Percentiles rank a stretch among this genome's conserved stretches.
Conservation (phyloP, 2,888 invertebrate genomes). For the Poecilobothrus nobilitatus region DNA sequence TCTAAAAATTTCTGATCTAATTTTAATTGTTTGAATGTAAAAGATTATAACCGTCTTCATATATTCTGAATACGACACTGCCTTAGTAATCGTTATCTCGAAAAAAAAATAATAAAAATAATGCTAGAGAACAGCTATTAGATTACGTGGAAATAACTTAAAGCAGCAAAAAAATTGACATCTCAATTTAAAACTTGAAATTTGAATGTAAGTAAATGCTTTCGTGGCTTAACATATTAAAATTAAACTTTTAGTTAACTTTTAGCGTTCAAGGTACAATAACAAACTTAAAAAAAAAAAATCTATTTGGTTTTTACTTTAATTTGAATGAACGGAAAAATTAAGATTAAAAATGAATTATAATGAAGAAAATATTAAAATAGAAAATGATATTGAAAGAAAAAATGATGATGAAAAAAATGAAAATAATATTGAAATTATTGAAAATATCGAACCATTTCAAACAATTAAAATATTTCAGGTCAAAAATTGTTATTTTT, state of each 20-base stretch:
- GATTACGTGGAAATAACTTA: not conserved
- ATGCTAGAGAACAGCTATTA: not conserved
- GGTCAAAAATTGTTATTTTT: not conserved
- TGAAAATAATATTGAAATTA: not conserved
- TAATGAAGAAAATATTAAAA: not conserved
- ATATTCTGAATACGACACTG: not conserved
- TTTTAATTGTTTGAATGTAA: no score
- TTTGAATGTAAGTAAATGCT: not conserved
- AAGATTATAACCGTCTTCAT: no score
- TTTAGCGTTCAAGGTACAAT: not conserved
- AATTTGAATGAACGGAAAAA: no score
- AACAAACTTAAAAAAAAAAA: not conserved
- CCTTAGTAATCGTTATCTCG: not conserved
- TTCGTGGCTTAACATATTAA: not conserved
- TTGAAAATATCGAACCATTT: not conserved
- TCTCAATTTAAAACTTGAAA: not conserved
- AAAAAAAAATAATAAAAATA: not conserved
- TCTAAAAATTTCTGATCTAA: no score
- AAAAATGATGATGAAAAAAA: no score
- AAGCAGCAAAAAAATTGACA: not conserved
- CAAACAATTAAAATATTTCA: not conserved
- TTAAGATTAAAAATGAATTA: not conserved
- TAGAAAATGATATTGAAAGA: no score
- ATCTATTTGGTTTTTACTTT: no score
- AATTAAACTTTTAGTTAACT: not conserved